Conservation (phyloP, 2,113 vertebrate species). For the Agelaius phoeniceus region DNA sequence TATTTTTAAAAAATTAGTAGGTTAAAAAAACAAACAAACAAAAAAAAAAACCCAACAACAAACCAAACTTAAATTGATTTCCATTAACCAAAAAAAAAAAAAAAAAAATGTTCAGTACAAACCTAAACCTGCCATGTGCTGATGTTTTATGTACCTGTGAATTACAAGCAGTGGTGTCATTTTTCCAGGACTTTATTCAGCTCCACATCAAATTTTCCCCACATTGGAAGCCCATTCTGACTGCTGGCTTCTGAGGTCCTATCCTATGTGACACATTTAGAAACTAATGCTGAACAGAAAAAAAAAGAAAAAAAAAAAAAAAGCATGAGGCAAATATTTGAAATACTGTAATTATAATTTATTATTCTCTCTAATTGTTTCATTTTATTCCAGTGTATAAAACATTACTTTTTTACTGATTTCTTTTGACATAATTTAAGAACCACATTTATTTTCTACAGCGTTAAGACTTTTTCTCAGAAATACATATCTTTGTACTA, state of each 20-base stretch:
- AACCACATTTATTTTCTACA: slow-evolving; percentile 77
- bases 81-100: slow-evolving; percentile 6
- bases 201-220: slow-evolving; percentile 10
- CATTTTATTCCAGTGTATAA: slow-evolving; percentile 68
- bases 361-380: slow-evolving; percentile 67
- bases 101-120: not conserved
- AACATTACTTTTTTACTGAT: slow-evolving; percentile 71
- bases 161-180: slow-evolving; percentile 22
- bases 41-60: not conserved
- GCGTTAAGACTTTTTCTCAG: slow-evolving; percentile 72
- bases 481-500: slow-evolving; percentile 78
- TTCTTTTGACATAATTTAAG: slow-evolving; percentile 75
- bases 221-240: slow-evolving; percentile 8
- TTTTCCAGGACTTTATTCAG: slow-evolving; percentile 32
- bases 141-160: slow-evolving; percentile 27
- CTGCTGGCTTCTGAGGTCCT: slow-evolving; percentile 22
- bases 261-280: slow-evolving; percentile 1
- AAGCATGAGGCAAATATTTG: slow-evolving; percentile 58
- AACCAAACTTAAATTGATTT: slow-evolving; percentile 1
- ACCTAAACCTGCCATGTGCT: slow-evolving; percentile 52
- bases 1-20: not conserved
- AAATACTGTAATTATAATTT: slow-evolving; percentile 79
- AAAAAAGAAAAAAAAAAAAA: not conserved
- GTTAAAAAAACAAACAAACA: not conserved
- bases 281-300: slow-evolving; percentile 38